Evolutionary conservation across 1,140 invertebrate species (phyloP).

Genomic region (Rhagoletis zephyria): DNA sequence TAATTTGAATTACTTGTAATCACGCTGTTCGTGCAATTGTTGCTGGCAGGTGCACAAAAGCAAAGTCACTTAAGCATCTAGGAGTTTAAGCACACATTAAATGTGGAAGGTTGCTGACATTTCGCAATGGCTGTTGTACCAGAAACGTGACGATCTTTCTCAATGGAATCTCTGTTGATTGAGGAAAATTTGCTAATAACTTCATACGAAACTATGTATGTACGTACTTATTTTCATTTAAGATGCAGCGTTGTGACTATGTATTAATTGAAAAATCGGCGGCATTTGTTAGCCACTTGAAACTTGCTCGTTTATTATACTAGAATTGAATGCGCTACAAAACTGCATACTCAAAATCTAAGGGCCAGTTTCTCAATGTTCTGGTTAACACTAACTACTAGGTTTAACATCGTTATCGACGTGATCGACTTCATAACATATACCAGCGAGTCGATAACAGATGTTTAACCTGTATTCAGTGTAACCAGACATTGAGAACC

Average conservation of each 20-base stretch:
- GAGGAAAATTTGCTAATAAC: constrained; percentile 20
- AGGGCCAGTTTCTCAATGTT: no score
- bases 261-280: no score
- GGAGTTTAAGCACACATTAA: neutral
- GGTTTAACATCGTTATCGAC: no score
- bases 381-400: no score
- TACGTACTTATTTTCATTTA: neutral
- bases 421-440: no score
- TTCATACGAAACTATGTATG: neutral
- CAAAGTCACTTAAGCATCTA: neutral
- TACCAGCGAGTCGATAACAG: no score
- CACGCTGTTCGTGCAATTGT: constrained; percentile 46
- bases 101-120: constrained; percentile 35
- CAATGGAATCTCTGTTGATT: constrained; percentile 43
- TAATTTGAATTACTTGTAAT: constrained; percentile 47
- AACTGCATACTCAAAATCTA: neutral
- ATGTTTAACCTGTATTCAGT: no score
- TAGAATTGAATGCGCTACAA: no score
- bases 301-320: no score
- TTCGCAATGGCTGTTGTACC: neutral
- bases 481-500: no score
- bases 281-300: no score
- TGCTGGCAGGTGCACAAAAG: constrained; percentile 27
- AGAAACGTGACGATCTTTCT: constrained; percentile 32
- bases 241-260: no score